Conservation (phyloP, 2,113 vertebrate species). For the Apeltes quadracus region DNA sequence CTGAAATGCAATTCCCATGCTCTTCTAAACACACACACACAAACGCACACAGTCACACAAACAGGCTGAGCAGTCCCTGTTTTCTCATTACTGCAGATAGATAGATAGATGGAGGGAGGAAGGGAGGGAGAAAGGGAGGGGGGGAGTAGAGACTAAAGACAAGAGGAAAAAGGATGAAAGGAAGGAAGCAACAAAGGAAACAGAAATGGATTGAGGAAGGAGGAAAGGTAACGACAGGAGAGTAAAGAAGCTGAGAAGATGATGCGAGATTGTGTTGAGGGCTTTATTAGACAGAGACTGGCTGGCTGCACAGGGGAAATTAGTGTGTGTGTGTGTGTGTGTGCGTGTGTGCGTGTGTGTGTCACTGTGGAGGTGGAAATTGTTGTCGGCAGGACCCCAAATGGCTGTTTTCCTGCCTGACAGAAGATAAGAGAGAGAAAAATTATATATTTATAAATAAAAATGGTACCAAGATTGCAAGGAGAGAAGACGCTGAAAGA, state of each 20-base stretch:
- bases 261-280: constrained; percentile 69
- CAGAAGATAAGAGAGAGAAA: constrained; percentile 69
- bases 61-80: constrained; percentile 52
- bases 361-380: constrained; percentile 61
- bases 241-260: constrained; percentile 43
- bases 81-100: constrained; percentile 70
- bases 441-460: constrained; percentile 40
- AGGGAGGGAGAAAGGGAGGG: constrained; percentile 3
- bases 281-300: constrained; percentile 70
- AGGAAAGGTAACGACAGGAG: constrained; percentile 4
- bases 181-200: background rate
- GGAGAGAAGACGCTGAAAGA: background rate
- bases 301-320: constrained; percentile 45
- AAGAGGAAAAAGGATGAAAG: constrained; percentile 5
- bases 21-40: constrained; percentile 51
- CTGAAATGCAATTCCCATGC: constrained; percentile 71
- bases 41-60: constrained; percentile 22
- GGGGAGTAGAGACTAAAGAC: constrained; percentile 1
- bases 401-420: constrained; percentile 74
- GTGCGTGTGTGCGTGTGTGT: constrained; percentile 19
- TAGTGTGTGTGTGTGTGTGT: constrained; percentile 18
- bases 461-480: constrained; percentile 47
- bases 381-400: constrained; percentile 74
- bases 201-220: constrained; percentile 1
- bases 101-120: constrained; percentile 24